phyloP scores from a whole-genome alignment of 2,888 invertebrate genomes.

The Ophonus ardosiacus region DNA sequence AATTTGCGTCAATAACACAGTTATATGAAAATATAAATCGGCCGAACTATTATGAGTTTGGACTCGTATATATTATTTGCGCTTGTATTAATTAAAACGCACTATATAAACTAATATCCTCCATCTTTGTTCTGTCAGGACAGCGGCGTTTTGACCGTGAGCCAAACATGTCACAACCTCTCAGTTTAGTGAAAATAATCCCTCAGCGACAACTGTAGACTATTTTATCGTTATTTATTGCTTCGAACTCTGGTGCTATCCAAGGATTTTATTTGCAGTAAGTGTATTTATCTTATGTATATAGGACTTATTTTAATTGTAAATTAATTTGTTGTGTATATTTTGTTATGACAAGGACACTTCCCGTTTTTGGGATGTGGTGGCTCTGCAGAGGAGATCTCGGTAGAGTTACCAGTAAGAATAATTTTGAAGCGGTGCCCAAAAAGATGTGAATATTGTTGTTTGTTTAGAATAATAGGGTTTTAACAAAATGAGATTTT shows the following conservation, averaged over 20 bases:
- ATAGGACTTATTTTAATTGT: slow-evolving; percentile 36
- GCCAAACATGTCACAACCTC: not conserved
- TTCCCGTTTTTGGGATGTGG: not conserved
- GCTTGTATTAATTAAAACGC: not conserved
- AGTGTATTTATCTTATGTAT: slow-evolving; percentile 33
- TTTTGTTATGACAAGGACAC: not conserved
- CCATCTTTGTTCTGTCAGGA: not conserved
- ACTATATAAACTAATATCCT: not conserved
- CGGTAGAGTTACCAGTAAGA: not conserved
- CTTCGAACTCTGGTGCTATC: slow-evolving; percentile 40
- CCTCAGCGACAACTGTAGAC: not conserved
- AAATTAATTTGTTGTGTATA: slow-evolving; percentile 31
- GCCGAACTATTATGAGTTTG: too few relatives aligned
- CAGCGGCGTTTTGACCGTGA: not conserved
- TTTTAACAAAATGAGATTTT: not conserved
- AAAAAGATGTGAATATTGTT: not conserved
- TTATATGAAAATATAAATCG: too few relatives aligned
- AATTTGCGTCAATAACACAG: too few relatives aligned
- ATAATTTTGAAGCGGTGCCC: not conserved
- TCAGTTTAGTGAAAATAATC: not conserved
- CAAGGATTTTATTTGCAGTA: slow-evolving; percentile 31
- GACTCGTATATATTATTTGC: too few relatives aligned
- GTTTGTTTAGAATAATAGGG: not conserved
- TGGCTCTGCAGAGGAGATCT: slow-evolving; percentile 7
- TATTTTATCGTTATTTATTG: slow-evolving; percentile 36